Evolutionary conservation across 2,113 vertebrate species (phyloP).

Genomic region (Sterrhoptilus dennistouni): DNA sequence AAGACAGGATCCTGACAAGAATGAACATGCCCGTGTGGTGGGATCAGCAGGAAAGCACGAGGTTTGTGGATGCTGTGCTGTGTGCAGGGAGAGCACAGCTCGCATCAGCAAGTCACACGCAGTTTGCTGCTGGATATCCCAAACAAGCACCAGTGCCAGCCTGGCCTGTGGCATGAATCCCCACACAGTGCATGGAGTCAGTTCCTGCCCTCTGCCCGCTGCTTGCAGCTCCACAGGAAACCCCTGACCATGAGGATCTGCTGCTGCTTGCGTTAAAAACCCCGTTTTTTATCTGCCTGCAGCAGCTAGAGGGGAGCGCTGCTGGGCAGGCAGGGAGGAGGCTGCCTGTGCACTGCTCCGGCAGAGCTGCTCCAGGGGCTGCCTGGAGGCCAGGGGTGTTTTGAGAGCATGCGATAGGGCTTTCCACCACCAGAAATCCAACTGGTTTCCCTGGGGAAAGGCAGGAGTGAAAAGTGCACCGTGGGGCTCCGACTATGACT

Average conservation of each 20-base stretch:
- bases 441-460: neutral
- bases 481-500: fast-evolving
- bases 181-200: fast-evolving
- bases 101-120: neutral
- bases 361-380: neutral
- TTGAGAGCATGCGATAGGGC: neutral
- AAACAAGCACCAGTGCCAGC: neutral
- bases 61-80: neutral
- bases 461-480: neutral
- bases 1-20: fast-evolving
- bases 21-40: fast-evolving
- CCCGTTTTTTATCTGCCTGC: neutral
- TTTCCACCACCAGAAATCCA: neutral
- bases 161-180: fast-evolving
- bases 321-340: neutral
- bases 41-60: fast-evolving
- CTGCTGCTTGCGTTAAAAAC: fast-evolving
- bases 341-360: neutral
- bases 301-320: neutral
- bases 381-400: neutral
- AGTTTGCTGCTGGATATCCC: neutral
- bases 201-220: neutral
- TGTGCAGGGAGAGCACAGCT: neutral
- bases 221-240: neutral
- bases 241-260: fast-evolving